A percentile compares a stretch with the other conserved stretches of the same genome.
phyloP scores from a whole-genome alignment of 1,140 invertebrate species.

The Brachystomella parvula region DNA sequence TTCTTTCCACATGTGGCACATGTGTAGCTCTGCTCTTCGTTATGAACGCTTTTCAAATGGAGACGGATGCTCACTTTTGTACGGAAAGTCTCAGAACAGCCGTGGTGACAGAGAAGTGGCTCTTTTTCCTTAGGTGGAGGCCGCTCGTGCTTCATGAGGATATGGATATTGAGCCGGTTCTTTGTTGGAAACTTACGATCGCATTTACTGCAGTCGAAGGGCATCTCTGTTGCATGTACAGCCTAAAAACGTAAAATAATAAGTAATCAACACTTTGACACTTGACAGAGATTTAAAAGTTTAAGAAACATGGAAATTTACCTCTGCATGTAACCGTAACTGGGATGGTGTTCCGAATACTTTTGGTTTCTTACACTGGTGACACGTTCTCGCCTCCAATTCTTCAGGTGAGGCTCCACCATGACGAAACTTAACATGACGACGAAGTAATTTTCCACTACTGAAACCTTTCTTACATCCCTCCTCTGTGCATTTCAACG shows the following conservation, averaged over 20 bases:
- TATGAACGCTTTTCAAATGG: neutral
- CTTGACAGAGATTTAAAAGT: too few relatives aligned
- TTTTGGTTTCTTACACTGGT: neutral
- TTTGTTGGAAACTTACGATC: neutral
- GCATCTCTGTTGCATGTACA: neutral
- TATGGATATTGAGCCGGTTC: constrained; percentile 1
- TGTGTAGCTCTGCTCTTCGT: neutral
- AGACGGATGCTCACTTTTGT: neutral
- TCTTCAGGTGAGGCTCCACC: neutral
- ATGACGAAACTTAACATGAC: neutral
- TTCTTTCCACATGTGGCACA: neutral
- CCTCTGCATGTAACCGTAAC: neutral
- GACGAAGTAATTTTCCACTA: neutral
- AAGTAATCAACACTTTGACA: too few relatives aligned
- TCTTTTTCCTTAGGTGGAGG: neutral
- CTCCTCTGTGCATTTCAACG: neutral
- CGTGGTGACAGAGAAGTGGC: neutral
- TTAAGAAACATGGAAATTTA: too few relatives aligned
- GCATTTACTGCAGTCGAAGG: neutral
- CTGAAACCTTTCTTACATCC: neutral
- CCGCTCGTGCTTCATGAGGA: neutral
- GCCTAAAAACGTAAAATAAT: too few relatives aligned
- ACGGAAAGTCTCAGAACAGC: neutral
- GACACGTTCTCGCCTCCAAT: neutral
- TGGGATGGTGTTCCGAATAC: neutral